Evolutionary conservation across 2,797 vertebrate species (phyloP), one percentile per base, ranked within the genome.

Genomic region (Atherinosoma microstoma): DNA sequence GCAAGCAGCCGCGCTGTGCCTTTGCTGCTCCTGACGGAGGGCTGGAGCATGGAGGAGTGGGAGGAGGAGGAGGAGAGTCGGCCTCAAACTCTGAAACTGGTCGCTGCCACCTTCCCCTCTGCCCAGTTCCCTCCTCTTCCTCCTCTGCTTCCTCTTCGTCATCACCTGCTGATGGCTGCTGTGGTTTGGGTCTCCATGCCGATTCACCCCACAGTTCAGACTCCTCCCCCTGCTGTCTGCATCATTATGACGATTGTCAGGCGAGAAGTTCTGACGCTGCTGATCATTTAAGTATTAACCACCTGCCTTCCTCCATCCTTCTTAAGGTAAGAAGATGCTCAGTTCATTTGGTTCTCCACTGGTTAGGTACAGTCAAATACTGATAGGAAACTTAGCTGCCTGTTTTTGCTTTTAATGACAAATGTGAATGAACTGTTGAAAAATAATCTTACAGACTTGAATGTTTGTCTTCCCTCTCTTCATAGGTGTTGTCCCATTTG

Each of bases 401-500:
- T 53, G 8, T 36, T 58, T 3, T 64, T 20, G 32, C 59, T 34
- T 58, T 58, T 53, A 29, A 47, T 3, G 3, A 34, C 8, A 58
- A 71, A 74, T 42, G 11, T 47, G 5, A 58, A 38, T 63, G 18
- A 20, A 45, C 60, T 62, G 15, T 34, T 70, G 11, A 61, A 70
- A 4, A 42, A 5, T 57, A 16, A 4, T 54, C 42, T 34, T 38
- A 18, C 3, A 29, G 8, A 51, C 27, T 58, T 16, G 27, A 67
- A 30, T 24, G 1, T 7, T 10, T 32, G 0, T 67, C 20, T 35
- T 58, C 12, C 35, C 30, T 34, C 3, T 65, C 75, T 54, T 58
- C 89, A 71, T 91, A 99, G 98, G 97, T 99, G 90, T 96, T 99
- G 92, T 98, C 97, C 80, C 97, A 97, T 87, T 92, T 99, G 86